Evolutionary conservation across 2,797 vertebrate species (phyloP).

Genomic region (Sebastes taczanowskii): DNA sequence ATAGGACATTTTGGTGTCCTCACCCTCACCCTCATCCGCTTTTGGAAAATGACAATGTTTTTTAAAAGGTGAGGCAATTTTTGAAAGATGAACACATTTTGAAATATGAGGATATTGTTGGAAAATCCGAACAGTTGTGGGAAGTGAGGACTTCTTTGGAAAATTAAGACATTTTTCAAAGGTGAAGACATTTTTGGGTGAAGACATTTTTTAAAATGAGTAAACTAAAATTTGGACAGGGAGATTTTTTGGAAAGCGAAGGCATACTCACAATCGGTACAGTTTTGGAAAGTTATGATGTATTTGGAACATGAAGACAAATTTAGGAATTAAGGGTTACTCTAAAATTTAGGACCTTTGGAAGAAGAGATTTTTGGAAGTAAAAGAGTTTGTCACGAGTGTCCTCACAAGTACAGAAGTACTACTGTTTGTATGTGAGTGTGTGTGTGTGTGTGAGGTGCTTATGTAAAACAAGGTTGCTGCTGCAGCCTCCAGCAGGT

Average conservation of each 20-base stretch:
- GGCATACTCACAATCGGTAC: not conserved
- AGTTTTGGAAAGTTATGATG: not conserved
- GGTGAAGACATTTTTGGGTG: no score
- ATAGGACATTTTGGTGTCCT: not conserved
- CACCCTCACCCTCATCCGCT: no score
- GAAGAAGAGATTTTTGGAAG: not conserved
- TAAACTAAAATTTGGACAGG: no score
- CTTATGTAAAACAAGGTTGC: conserved; percentile 74
- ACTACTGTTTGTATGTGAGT: not conserved
- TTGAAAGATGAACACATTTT: not conserved
- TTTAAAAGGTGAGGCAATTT: not conserved
- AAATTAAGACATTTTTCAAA: no score
- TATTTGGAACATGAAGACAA: not conserved
- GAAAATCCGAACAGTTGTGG: not conserved
- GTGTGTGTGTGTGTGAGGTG: conserved; percentile 23
- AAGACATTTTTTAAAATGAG: no score
- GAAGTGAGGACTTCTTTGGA: no score
- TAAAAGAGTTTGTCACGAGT: not conserved
- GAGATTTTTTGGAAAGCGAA: not conserved
- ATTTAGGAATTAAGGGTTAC: not conserved
- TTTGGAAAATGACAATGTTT: not conserved
- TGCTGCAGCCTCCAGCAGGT: conserved; percentile 63
- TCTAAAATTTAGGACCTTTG: not conserved
- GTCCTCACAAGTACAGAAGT: not conserved
- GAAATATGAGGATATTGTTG: not conserved